Evolutionary conservation across 1,140 invertebrate species (phyloP).

Genomic region (Elymnias hypermnestra): DNA sequence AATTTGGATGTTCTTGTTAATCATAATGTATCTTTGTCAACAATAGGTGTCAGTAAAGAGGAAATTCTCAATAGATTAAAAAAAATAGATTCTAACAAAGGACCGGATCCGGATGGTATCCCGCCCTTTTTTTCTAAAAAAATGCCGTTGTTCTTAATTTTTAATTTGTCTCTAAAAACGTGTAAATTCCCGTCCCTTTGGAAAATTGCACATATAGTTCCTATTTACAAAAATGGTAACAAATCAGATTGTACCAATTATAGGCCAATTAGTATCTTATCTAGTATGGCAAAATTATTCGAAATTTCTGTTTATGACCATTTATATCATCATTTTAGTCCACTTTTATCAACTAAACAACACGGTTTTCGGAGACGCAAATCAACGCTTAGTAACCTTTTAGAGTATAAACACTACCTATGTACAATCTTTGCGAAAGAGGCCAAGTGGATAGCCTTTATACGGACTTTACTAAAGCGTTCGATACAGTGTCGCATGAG

Average conservation of each 20-base stretch:
- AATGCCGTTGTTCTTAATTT: slow-evolving; percentile 2
- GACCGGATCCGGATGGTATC: slow-evolving; percentile 15
- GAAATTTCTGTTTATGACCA: slow-evolving; percentile 1
- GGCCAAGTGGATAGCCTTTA: slow-evolving; percentile 4
- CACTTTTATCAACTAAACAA: background rate
- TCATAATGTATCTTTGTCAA: no score
- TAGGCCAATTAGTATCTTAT: slow-evolving; percentile 9
- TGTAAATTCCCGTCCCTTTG: slow-evolving; percentile 9
- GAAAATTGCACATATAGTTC: slow-evolving; percentile 5
- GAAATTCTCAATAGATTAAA: no score
- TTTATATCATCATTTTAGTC: slow-evolving; percentile 2
- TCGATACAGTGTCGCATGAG: background rate
- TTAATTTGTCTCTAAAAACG: slow-evolving; percentile 3
- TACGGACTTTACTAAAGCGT: slow-evolving; percentile 2
- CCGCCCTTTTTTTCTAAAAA: slow-evolving; percentile 13
- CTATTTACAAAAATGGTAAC: slow-evolving; percentile 4
- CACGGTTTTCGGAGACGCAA: slow-evolving; percentile 2
- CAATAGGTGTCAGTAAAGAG: no score
- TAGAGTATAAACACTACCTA: slow-evolving; percentile 5
- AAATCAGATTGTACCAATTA: slow-evolving; percentile 3
- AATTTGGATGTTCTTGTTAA: no score
- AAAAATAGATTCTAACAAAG: slow-evolving; percentile 6
- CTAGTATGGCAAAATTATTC: slow-evolving; percentile 7
- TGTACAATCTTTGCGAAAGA: slow-evolving; percentile 1
- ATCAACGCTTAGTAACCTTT: background rate